A percentile compares a stretch with the other conserved stretches of the same genome.
Evolutionary conservation across 2,797 vertebrate genomes (phyloP).

Genomic region (Mastacembelus armatus): DNA sequence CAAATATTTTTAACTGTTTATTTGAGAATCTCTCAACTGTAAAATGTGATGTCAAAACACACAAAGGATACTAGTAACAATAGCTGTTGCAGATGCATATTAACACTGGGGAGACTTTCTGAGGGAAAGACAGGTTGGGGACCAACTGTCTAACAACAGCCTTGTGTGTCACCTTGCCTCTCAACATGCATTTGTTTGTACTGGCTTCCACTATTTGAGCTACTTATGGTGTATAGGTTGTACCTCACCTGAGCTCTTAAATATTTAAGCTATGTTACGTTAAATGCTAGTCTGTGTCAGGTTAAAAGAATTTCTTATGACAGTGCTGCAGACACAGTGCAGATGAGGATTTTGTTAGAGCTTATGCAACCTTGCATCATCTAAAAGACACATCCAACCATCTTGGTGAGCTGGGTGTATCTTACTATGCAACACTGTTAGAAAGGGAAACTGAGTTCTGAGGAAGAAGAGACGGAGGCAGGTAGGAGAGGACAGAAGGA

Average conservation of each 20-base stretch:
- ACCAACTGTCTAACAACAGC: conserved; percentile 22
- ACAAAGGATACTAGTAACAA: background rate
- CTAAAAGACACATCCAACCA: background rate
- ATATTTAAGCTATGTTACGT: background rate
- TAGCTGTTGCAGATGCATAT: background rate
- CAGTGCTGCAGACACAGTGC: background rate
- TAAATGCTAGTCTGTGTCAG: background rate
- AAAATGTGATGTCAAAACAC: background rate
- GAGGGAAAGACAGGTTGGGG: background rate
- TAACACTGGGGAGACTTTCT: background rate
- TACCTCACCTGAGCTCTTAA: background rate
- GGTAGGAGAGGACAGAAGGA: background rate
- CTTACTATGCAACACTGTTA: background rate
- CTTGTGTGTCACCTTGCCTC: background rate
- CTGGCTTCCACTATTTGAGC: background rate
- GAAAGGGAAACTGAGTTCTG: background rate
- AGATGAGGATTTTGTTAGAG: background rate
- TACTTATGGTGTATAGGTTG: background rate
- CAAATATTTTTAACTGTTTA: background rate
- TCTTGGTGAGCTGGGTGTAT: background rate
- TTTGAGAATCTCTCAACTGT: background rate
- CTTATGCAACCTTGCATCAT: conserved; percentile 23
- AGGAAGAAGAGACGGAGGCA: background rate
- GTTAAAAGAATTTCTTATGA: background rate
- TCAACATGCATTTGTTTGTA: background rate